phyloP scores from a whole-genome alignment of 1,140 invertebrate genomes.

The Dermatophagoides farinae region DNA sequence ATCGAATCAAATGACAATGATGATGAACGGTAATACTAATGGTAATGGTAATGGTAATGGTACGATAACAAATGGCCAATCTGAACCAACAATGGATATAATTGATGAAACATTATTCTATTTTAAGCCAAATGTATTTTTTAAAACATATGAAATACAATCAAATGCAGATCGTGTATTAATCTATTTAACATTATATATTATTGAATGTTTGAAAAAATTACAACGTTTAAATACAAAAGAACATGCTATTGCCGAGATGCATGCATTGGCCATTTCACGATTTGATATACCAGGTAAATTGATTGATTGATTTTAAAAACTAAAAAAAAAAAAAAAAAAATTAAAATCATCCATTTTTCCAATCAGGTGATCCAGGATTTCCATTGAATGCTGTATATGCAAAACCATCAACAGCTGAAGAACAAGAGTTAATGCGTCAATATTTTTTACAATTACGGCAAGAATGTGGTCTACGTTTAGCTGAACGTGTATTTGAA shows the following conservation, averaged over 20 bases:
- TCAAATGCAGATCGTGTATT: slow-evolving; percentile 82
- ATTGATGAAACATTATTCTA: slow-evolving; percentile 92
- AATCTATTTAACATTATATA: slow-evolving; percentile 96
- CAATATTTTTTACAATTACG: slow-evolving; percentile 81
- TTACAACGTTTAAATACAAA: slow-evolving; percentile 75
- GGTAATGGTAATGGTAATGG: not conserved
- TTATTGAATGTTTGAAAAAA: slow-evolving; percentile 90
- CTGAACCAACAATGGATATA: slow-evolving; percentile 53
- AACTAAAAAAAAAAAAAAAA: too few species aligned
- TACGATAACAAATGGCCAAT: not conserved
- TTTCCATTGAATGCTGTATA: slow-evolving; percentile 97
- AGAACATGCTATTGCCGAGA: slow-evolving; percentile 74
- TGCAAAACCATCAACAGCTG: slow-evolving; percentile 51
- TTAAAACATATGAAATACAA: slow-evolving; percentile 92
- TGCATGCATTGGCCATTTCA: slow-evolving; percentile 82
- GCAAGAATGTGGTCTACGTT: slow-evolving; percentile 74
- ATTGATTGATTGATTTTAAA: not conserved
- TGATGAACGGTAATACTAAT: not conserved
- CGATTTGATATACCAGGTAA: slow-evolving; percentile 89
- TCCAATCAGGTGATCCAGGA: slow-evolving; percentile 39
- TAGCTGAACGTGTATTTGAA: slow-evolving; percentile 77
- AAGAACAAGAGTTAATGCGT: slow-evolving; percentile 71
- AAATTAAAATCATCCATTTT: too few species aligned
- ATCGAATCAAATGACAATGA: slow-evolving; percentile 21
- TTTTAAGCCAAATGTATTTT: slow-evolving; percentile 98